These are phyloP conservation scores for Liasis olivaceus DNA, from an alignment of 2,797 vertebrate genomes.

Conservation along the genomic window DNA sequence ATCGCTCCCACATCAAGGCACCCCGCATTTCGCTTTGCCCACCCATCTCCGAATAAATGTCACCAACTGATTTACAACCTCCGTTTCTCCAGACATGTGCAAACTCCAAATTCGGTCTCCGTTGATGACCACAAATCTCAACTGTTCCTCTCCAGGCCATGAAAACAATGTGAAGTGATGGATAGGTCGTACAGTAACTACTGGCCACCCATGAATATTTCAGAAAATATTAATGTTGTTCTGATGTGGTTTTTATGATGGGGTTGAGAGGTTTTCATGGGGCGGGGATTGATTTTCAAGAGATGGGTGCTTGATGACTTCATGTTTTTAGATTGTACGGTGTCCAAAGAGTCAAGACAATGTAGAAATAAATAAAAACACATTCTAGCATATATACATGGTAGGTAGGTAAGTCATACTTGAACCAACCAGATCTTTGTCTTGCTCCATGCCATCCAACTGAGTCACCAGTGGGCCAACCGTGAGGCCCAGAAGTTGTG, in stretches of 20 bases:
- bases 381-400: too few species aligned
- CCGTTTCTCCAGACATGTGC: neutral
- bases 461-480: too few species aligned
- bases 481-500: too few species aligned
- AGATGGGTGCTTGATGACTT: neutral
- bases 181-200: neutral
- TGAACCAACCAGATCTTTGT: too few species aligned
- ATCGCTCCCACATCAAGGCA: neutral
- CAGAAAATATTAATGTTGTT: neutral
- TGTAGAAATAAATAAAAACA: too few species aligned
- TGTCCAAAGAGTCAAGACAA: too few species aligned
- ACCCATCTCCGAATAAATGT: neutral
- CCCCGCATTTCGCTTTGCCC: neutral
- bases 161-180: neutral
- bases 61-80: neutral
- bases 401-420: too few species aligned
- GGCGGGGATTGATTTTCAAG: neutral
- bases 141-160: neutral
- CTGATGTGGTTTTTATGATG: neutral
- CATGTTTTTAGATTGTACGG: too few species aligned
- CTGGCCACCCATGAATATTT: neutral
- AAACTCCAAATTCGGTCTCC: neutral
- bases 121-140: neutral
- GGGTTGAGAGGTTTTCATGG: neutral
- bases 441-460: too few species aligned